Evolutionary conservation across 2,113 vertebrate species (phyloP).

Genomic region (Cepphus grylle): DNA sequence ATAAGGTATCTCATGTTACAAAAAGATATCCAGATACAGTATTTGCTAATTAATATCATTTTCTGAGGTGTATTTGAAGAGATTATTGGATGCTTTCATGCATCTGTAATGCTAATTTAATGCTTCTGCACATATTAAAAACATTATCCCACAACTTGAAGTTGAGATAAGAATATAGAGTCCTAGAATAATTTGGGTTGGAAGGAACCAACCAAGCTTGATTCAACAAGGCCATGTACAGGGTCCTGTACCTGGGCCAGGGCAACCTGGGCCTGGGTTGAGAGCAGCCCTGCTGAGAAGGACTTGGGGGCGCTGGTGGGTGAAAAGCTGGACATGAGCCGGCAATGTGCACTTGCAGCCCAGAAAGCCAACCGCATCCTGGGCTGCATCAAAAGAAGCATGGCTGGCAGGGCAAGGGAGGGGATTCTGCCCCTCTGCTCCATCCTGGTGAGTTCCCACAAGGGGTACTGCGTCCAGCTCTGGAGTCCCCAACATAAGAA

Average conservation of each 20-base stretch:
- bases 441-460: not conserved
- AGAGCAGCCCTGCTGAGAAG: too few species aligned
- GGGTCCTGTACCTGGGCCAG: too few species aligned
- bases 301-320: too few species aligned
- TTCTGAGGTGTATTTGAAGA: not conserved
- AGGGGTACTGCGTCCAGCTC: not conserved
- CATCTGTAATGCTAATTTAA: not conserved
- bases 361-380: too few species aligned
- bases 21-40: not conserved
- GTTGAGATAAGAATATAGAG: not conserved
- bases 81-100: not conserved
- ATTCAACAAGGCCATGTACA: too few species aligned
- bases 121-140: not conserved
- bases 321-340: too few species aligned
- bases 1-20: not conserved
- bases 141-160: not conserved
- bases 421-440: not conserved
- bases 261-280: too few species aligned
- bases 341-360: too few species aligned
- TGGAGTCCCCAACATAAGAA: not conserved
- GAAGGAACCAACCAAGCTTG: too few species aligned
- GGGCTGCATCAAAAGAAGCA: too few species aligned
- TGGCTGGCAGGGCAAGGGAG: too few species aligned
- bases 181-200: too few species aligned
- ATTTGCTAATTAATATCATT: not conserved